Conservation (phyloP, 2,113 vertebrate species). For the Anolis sagrei region DNA sequence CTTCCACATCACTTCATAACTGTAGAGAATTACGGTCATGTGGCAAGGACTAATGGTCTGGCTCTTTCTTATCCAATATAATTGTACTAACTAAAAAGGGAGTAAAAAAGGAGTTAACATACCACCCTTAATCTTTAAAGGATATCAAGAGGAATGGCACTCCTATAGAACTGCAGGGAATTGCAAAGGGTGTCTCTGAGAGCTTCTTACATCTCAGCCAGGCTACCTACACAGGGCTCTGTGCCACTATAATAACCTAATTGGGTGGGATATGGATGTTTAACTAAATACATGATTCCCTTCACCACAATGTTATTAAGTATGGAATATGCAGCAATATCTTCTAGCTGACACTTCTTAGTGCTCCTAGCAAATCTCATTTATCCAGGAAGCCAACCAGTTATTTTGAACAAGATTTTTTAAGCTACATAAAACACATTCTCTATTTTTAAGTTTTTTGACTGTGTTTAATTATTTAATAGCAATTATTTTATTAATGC, state of each 20-base stretch:
- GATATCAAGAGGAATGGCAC: not conserved
- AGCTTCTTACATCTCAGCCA: not conserved
- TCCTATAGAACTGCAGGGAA: too few relatives aligned
- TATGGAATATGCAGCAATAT: slow-evolving; percentile 20
- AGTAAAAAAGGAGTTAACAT: too few relatives aligned
- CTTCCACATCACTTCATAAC: not conserved
- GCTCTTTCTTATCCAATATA: not conserved
- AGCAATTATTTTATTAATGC: not conserved
- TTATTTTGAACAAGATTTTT: slow-evolving; percentile 4
- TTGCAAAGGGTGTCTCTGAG: not conserved
- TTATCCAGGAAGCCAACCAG: slow-evolving; percentile 15
- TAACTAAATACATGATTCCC: not conserved
- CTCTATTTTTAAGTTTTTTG: not conserved
- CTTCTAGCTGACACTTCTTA: slow-evolving; percentile 52
- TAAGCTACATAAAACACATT: not conserved
- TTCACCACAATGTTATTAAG: not conserved
- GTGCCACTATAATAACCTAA: not conserved
- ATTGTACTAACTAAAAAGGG: not conserved
- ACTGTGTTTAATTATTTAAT: slow-evolving; percentile 53
- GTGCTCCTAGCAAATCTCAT: slow-evolving; percentile 55
- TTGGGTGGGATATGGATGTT: not conserved
- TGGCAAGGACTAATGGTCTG: not conserved
- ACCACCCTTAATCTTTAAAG: not conserved
- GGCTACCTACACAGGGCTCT: not conserved
- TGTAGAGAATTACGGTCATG: not conserved